A percentile compares a stretch with the other conserved stretches of the same genome.
phyloP scores from a whole-genome alignment of 1,140 invertebrate genomes.

The Microplitis mediator region DNA sequence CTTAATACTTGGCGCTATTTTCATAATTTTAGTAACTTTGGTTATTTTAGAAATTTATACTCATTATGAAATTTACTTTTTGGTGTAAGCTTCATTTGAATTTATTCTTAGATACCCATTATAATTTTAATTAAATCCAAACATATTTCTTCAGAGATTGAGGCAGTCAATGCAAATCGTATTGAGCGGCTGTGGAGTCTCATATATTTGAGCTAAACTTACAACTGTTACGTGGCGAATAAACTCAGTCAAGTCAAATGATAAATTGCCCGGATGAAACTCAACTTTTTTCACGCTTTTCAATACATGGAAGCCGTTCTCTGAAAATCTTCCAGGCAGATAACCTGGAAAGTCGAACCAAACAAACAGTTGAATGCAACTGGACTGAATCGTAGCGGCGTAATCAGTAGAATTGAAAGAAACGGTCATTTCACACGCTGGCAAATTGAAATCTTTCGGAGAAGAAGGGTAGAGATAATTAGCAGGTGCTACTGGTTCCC shows the following conservation, averaged over 20 bases:
- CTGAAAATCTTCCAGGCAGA: conserved; percentile 65
- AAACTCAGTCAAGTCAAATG: background rate
- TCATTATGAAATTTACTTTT: conserved; percentile 50
- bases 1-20: conserved; percentile 23
- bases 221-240: background rate
- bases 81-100: conserved; percentile 12
- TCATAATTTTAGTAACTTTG: conserved; percentile 42
- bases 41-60: conserved; percentile 48
- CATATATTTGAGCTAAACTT: background rate
- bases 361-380: conserved; percentile 67
- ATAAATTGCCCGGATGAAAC: conserved; percentile 27
- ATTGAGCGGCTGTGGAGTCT: background rate
- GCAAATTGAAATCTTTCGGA: conserved; percentile 41
- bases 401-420: conserved; percentile 29
- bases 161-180: background rate
- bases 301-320: conserved; percentile 69
- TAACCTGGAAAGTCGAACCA: conserved; percentile 64
- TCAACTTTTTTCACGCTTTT: conserved; percentile 34
- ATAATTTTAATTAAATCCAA: conserved; percentile 6
- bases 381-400: conserved; percentile 55
- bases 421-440: conserved; percentile 5
- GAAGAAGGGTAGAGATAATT: conserved; percentile 55
- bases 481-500: conserved; percentile 46
- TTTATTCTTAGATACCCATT: background rate
- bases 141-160: conserved; percentile 36